Evolutionary conservation across 2,888 invertebrate genomes (phyloP), one percentile per base, ranked within the genome.

Genomic region (Diachrysia chrysitis): DNA sequence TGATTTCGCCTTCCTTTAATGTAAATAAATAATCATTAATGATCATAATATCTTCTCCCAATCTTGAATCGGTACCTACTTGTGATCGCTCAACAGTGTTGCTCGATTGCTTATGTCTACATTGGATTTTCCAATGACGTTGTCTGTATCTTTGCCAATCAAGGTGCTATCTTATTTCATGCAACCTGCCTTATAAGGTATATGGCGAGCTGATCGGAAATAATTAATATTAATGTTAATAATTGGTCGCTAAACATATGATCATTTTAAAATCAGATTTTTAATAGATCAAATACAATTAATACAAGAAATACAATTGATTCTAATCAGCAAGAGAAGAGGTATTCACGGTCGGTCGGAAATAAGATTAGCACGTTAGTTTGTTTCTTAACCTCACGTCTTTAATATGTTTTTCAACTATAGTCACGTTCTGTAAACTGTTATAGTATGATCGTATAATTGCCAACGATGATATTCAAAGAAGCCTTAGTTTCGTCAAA

Each of bases 401-500:
- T 82, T n/a, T 72, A 69, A 71, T 73, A 78, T 71, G 76, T 81
- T 85, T 86, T 88, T 81, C 72, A 83, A 83, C 83, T 85, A 90
- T 89, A 89, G 90, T 92, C 94, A 93, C 94, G 93, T 93, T 89
- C 89, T 75, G 68, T 73, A 89, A 88, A 90, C 83, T 74, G 83
- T 80, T 78, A 61, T 55, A n/a, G 16, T 78, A 80, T 81, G 79
- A 84, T 72, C 82, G 75, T 66, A 81, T 83, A 59, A 74, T 63
- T 53, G 32, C 37, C 32, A 60, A 57, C 53, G 46, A 14, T 57
- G 67, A 56, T 54, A 62, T 59, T 61, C 65, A 59, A 65, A 61
- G 42, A 51, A 21, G 66, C 56, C 42, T 5, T 4, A 35, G 58
- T 56, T 61, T 69, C 56, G 67, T 65, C 55, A 69, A 76, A 57